These are phyloP conservation scores for Tamandua tetradactyla DNA, from an alignment of 2,797 vertebrate species.

Conservation along the genomic window DNA sequence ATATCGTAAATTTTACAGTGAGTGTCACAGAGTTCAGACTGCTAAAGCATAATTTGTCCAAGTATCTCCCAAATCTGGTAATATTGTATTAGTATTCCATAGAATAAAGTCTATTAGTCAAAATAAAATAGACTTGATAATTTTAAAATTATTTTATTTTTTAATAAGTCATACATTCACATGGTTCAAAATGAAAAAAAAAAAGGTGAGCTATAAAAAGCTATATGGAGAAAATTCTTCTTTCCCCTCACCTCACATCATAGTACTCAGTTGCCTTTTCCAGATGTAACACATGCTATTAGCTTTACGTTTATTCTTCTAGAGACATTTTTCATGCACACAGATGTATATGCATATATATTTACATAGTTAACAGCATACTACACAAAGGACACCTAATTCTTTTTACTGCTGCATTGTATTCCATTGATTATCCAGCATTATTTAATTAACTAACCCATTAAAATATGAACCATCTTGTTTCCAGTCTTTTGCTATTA, in stretches of 20 bases:
- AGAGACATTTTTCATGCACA: background rate
- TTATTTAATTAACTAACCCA: background rate
- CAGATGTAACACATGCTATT: background rate
- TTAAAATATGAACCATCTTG: background rate
- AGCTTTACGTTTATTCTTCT: background rate
- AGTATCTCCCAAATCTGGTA: background rate
- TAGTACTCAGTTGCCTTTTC: background rate
- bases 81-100: slow-evolving; percentile 1
- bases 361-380: background rate
- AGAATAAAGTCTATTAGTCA: background rate
- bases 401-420: background rate
- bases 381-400: background rate
- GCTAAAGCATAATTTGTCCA: background rate
- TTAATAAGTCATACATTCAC: background rate
- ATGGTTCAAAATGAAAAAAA: background rate
- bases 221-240: background rate
- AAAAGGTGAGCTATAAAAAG: background rate
- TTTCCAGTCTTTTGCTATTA: background rate
- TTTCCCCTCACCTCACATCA: background rate
- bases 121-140: background rate
- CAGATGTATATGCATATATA: background rate
- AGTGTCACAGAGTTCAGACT: background rate
- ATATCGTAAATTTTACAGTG: background rate
- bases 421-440: background rate
- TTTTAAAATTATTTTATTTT: background rate